These are phyloP conservation scores for Hyperoplus immaculatus DNA, from an alignment of 2,797 vertebrate genomes.

Conservation along the genomic window DNA sequence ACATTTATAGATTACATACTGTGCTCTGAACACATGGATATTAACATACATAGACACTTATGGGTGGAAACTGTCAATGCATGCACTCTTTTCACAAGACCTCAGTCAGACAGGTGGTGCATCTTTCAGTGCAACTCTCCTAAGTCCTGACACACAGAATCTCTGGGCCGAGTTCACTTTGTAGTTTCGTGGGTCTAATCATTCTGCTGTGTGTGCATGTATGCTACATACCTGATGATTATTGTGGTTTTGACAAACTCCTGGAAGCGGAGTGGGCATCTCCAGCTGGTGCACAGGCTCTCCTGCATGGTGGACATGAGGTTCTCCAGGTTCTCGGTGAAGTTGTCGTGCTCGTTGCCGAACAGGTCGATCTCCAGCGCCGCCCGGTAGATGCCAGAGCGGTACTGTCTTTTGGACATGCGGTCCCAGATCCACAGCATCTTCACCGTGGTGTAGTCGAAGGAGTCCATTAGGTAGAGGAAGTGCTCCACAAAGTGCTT, in stretches of 20 bases:
- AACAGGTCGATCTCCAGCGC: slow-evolving; percentile 92
- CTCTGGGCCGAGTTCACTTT: slow-evolving; percentile 1
- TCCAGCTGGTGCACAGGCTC: slow-evolving; percentile 89
- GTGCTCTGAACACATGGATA: neutral
- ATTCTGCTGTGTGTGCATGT: neutral
- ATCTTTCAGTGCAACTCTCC: neutral
- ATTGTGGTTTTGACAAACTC: slow-evolving; percentile 88
- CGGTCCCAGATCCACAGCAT: slow-evolving; percentile 95
- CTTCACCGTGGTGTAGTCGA: slow-evolving; percentile 92
- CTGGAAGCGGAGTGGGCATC: slow-evolving; percentile 87
- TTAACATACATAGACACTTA: neutral
- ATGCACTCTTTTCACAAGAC: neutral
- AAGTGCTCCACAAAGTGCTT: slow-evolving; percentile 91
- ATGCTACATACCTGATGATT: slow-evolving; percentile 86
- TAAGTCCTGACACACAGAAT: neutral
- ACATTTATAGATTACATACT: neutral
- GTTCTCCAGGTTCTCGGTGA: slow-evolving; percentile 92
- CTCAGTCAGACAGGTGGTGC: slow-evolving; percentile 16
- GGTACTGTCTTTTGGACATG: slow-evolving; percentile 93
- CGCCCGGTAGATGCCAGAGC: slow-evolving; percentile 87
- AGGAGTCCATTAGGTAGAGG: slow-evolving; percentile 93
- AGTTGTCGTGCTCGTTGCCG: slow-evolving; percentile 94
- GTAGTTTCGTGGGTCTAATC: neutral
- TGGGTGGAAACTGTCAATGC: neutral
- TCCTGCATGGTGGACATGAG: slow-evolving; percentile 93